Percentiles rank a stretch among this genome's conserved stretches.
Evolutionary conservation across 2,888 invertebrate species (phyloP).

Genomic region (Dermolepida albohirtum): DNA sequence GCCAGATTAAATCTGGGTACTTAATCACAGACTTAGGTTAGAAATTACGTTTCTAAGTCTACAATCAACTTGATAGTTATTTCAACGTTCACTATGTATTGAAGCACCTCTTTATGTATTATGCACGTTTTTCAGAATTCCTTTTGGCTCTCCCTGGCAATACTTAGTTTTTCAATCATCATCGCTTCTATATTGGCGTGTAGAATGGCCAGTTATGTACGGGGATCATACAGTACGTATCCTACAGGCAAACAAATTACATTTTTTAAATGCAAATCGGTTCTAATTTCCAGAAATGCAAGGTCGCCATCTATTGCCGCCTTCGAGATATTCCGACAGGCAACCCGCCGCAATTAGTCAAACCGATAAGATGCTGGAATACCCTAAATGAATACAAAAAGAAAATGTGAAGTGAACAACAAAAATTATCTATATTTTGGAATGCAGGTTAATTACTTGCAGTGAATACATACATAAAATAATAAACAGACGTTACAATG

Average conservation of each 20-base stretch:
- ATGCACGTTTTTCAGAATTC: constrained; percentile 22
- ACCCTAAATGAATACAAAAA: not conserved
- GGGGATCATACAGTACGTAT: constrained; percentile 45
- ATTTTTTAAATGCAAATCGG: not conserved
- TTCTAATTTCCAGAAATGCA: constrained; percentile 13
- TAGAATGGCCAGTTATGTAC: constrained; percentile 40
- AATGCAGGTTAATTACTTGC: constrained; percentile 42
- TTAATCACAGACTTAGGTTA: too few relatives aligned
- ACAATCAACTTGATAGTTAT: too few relatives aligned
- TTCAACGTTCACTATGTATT: too few relatives aligned
- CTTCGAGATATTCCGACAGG: constrained; percentile 9
- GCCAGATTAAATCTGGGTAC: too few relatives aligned
- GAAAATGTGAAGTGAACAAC: constrained; percentile 30
- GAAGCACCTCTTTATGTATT: too few relatives aligned
- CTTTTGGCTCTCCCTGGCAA: constrained; percentile 45
- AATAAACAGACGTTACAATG: constrained; percentile 28
- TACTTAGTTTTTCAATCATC: constrained; percentile 44
- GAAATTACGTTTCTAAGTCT: too few relatives aligned
- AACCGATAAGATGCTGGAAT: not conserved
- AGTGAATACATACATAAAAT: constrained; percentile 25
- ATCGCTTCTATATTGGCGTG: constrained; percentile 43
- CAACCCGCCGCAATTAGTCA: not conserved
- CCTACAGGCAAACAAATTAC: not conserved
- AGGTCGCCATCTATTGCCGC: not conserved
- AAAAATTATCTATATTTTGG: constrained; percentile 39